Conservation (phyloP, 2,113 vertebrate genomes). For the Pomatostomus ruficeps region DNA sequence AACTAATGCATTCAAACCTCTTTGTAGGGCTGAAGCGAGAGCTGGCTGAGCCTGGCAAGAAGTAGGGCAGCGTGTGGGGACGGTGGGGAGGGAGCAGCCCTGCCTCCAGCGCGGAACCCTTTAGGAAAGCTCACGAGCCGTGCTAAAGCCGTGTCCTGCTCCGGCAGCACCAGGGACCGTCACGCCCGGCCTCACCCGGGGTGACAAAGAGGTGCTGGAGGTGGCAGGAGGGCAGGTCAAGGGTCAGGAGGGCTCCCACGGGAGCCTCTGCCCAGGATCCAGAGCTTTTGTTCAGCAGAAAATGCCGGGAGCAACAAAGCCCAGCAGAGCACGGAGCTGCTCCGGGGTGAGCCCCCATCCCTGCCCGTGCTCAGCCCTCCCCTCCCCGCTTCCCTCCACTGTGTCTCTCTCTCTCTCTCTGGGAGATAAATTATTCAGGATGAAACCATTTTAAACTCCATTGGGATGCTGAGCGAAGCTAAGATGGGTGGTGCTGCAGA, state of each 20-base stretch:
- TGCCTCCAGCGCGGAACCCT: not conserved
- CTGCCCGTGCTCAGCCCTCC: not conserved
- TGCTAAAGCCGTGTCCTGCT: not conserved
- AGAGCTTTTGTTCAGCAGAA: not conserved
- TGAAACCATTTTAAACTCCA: slow-evolving; percentile 51
- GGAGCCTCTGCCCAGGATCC: not conserved
- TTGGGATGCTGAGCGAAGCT: slow-evolving; percentile 42
- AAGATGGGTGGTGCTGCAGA: slow-evolving; percentile 52
- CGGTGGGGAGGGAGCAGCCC: not conserved
- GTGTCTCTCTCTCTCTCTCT: not conserved
- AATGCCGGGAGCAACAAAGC: not conserved
- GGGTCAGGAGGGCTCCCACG: not conserved
- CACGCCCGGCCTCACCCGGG: accelerated
- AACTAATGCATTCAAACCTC: slow-evolving; percentile 22
- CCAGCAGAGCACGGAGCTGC: not conserved
- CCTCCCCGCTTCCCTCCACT: not conserved
- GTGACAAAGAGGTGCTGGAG: not conserved
- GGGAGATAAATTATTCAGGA: slow-evolving; percentile 57
- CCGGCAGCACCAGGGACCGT: accelerated
- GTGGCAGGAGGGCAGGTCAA: slow-evolving; percentile 5
- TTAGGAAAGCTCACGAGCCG: not conserved
- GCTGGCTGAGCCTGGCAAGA: not conserved
- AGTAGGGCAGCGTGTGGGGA: not conserved
- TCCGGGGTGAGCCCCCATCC: not conserved
- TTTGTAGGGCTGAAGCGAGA: not conserved